Evolutionary conservation across 2,888 invertebrate species (phyloP).

Genomic region (Tribolium freemani): DNA sequence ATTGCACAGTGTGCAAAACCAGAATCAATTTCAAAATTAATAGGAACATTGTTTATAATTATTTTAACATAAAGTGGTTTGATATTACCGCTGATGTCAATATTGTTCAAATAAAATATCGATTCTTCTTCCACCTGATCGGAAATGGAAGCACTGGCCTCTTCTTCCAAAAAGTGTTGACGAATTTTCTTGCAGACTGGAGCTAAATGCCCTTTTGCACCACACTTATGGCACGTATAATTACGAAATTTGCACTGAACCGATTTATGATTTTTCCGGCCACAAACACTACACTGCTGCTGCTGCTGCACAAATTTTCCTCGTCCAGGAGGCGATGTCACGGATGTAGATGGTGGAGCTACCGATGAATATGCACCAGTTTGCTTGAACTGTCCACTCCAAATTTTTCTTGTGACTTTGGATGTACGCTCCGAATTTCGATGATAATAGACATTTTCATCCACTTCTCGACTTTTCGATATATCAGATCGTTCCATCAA

Average conservation of each 20-base stretch:
- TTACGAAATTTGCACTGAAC: neutral
- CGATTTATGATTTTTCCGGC: neutral
- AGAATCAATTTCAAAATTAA: neutral
- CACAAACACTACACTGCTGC: neutral
- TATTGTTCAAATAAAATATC: neutral
- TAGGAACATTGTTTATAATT: neutral
- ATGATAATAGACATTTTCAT: conserved; percentile 1
- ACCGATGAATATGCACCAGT: neutral
- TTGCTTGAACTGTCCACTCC: neutral
- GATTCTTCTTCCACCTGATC: neutral
- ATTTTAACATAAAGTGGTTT: neutral
- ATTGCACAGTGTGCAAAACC: neutral
- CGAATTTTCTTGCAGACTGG: neutral
- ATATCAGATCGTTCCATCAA: neutral
- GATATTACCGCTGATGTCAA: neutral
- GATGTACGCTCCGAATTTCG: neutral
- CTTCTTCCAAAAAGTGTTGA: neutral
- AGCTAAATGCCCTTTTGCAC: conserved; percentile 1
- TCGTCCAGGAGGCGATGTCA: neutral
- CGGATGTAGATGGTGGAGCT: neutral
- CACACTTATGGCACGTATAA: conserved; percentile 8
- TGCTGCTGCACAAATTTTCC: neutral
- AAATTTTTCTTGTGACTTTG: neutral
- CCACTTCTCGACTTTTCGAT: neutral
- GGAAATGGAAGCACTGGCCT: neutral